phyloP scores from a whole-genome alignment of 2,888 invertebrate genomes.

The Phalera bucephala region DNA sequence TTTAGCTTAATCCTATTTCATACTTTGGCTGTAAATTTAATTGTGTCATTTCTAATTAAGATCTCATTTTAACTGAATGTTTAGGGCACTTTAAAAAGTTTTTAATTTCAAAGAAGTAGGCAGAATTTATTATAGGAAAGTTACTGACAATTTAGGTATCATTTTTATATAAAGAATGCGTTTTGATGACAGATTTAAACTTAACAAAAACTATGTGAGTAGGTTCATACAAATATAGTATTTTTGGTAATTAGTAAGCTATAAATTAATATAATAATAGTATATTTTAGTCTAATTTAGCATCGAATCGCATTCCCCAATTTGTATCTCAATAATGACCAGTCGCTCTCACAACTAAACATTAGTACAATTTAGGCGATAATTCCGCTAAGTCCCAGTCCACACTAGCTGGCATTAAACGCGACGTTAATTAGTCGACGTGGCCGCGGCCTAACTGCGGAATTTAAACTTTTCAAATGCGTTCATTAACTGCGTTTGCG shows the following conservation, averaged over 20 bases:
- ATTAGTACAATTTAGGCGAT: constrained; percentile 78
- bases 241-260: too few relatives aligned
- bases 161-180: too few relatives aligned
- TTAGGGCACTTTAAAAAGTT: constrained; percentile 7
- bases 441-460: constrained; percentile 58
- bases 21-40: neutral
- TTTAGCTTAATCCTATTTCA: constrained; percentile 4
- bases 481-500: constrained; percentile 63
- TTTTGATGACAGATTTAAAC: too few relatives aligned
- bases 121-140: too few relatives aligned
- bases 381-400: constrained; percentile 75
- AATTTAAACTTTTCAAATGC: constrained; percentile 81
- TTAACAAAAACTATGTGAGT: too few relatives aligned
- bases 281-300: too few relatives aligned
- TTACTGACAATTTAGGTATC: too few relatives aligned
- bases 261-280: too few relatives aligned
- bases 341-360: constrained; percentile 61
- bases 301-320: too few relatives aligned
- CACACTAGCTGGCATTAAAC: constrained; percentile 62
- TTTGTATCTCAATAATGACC: constrained; percentile 55
- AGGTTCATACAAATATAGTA: too few relatives aligned
- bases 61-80: neutral
- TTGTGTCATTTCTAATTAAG: neutral
- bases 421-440: constrained; percentile 70
- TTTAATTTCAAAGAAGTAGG: too few relatives aligned